Base-by-base conservation (phyloP, 2,888 invertebrate species). In the Pteria penguin region DNA sequence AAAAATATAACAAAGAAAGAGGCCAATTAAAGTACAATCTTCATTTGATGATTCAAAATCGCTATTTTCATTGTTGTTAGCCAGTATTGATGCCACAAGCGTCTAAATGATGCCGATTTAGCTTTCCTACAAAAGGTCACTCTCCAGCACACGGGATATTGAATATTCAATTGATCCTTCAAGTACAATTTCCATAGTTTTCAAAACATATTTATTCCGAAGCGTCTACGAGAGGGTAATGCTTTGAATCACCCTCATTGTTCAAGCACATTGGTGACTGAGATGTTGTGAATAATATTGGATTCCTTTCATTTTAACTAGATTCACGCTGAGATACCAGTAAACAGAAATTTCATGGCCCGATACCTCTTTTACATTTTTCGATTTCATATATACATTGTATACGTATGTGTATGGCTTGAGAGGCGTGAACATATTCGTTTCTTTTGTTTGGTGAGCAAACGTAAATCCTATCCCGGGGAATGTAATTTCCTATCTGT, bases 261-360 rank as follows among this genome's bases (percentile, higher is more conserved):
- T 60, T 27, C 22, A 60, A 4, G 27, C 60, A 29, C 29, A 29
- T 60, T 26, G 18, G 26, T 24, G 60, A 60, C 60, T 18, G 4
- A 27, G 22, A 14, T 60, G 60, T 27, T 27, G 60, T 27, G 27
- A 29, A 5, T 27, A 11, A 26, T 60, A 60, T 60, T 60, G 60
- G 27, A 60, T 60, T 60, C 60, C 27, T 60, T 60, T 60, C 60
- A 24, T 60, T 27, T 11, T 27, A 27, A 60, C 22, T 29, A 18
- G 24, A 18, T 26, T 60, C 60, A 60, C 60, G 60, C 60, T 60
- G 60, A 29, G 60, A 8, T 11, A 60, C 60, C 8, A 60, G 26
- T 27, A 60, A 26, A 60, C 26, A 26, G 27, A 60, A 60, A 60
- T 60, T 60, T 60, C 29, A n/a, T 29, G 60, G 26, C 60, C 27